Evolutionary conservation across 2,888 invertebrate species (phyloP).

Genomic region (Drosophila meridionalis): DNA sequence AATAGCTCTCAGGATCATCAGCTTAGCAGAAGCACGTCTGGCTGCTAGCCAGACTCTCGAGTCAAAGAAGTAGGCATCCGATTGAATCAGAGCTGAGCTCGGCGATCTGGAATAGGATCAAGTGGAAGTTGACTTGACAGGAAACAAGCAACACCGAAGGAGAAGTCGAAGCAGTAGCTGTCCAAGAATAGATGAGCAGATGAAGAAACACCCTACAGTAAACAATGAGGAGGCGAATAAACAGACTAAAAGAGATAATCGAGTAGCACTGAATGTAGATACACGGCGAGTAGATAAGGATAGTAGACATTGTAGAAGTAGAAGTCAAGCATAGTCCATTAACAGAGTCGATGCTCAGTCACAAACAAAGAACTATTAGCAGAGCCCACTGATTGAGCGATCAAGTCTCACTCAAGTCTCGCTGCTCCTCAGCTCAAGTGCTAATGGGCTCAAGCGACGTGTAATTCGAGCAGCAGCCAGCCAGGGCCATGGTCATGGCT

Average conservation of each 20-base stretch:
- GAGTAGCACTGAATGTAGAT: not conserved
- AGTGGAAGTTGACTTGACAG: too few species aligned
- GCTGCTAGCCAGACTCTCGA: too few species aligned
- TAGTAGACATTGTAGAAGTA: not conserved
- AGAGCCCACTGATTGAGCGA: not conserved
- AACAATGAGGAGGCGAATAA: not conserved
- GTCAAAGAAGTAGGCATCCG: too few species aligned
- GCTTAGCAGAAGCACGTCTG: not conserved
- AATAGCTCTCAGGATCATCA: not conserved
- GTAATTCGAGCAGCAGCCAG: not conserved
- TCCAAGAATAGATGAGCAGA: not conserved
- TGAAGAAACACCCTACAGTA: not conserved
- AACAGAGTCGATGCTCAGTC: not conserved
- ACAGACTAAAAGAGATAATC: not conserved
- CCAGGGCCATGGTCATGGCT: not conserved
- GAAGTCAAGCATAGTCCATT: not conserved
- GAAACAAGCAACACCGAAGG: too few species aligned
- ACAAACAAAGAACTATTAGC: not conserved
- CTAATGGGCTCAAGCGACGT: not conserved
- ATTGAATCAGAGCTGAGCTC: too few species aligned
- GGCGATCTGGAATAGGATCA: too few species aligned
- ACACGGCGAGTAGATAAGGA: too few species aligned
- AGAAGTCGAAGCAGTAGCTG: not conserved
- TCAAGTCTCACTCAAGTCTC: not conserved
- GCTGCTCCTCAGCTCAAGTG: not conserved